A percentile compares a stretch with the other conserved stretches of the same genome.
phyloP scores from a whole-genome alignment of 1,140 invertebrate species.

The Drosophila azteca region DNA sequence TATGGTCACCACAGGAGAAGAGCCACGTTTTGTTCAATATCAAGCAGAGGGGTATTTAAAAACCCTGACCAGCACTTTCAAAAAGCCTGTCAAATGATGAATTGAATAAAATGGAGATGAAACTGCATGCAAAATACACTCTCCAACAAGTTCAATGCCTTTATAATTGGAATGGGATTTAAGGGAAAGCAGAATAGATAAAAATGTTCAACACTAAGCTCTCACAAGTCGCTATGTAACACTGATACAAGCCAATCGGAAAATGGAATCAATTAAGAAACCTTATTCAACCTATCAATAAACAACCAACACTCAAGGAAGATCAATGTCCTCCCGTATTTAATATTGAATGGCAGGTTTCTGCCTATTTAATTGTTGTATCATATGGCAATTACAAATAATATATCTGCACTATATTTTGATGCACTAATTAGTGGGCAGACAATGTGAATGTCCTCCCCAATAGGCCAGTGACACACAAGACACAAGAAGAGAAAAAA shows the following conservation, averaged over 20 bases:
- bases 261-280: no score
- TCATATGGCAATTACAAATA: constrained; percentile 26
- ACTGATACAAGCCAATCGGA: no score
- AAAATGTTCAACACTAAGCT: background rate
- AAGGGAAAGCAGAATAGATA: background rate
- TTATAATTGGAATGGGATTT: background rate
- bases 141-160: no score
- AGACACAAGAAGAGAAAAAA: constrained; percentile 6
- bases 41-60: no score
- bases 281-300: no score
- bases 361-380: constrained; percentile 31
- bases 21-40: background rate
- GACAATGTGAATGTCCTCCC: constrained; percentile 69
- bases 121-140: no score
- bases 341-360: constrained; percentile 1
- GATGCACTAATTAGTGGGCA: constrained; percentile 43
- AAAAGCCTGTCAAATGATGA: no score
- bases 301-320: no score
- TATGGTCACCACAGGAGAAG: constrained; percentile 33
- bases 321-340: no score
- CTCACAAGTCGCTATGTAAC: no score
- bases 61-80: background rate
- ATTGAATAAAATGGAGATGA: no score
- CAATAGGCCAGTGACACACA: constrained; percentile 71
- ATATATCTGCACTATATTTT: constrained; percentile 55